Evolutionary conservation across 1,140 invertebrate species (phyloP), one percentile per base, ranked within the genome.

Genomic region (Dreissena polymorpha): DNA sequence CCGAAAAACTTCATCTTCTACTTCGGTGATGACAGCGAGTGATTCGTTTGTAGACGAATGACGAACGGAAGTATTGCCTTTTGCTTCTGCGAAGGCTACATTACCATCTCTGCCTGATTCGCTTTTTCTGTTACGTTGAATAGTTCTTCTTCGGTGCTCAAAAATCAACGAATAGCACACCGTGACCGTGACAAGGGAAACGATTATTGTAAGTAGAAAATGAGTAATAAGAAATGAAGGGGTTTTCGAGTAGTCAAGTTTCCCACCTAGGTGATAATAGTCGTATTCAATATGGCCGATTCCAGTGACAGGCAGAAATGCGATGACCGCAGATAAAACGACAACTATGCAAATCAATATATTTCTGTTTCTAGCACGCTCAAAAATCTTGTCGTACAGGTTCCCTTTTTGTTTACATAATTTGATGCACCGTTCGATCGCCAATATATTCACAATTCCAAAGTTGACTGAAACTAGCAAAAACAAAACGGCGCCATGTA

Each of bases 131-230:
- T 71, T 49, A 13, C 29, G 57, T 14, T 63, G 12, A 23, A 81
- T 8, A 23, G 53, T 53, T 18, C 72, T 72, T n/a, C 55, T 29
- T 29, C 78, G 68, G 10, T 16, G 21, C 13, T 72, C 23, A 60
- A 81, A 81, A n/a, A 81, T 81, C 10, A 81, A 25, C 0, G 68
- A 71, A 63, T 81, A 81, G 23, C 27, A 51, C 0, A 81, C 78
- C 12, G 14, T n/a, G 8, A 72, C 23, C 6, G 27, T n/a, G 7
- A 81, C 39, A 1, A 25, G 25, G 49, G 78, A 64, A 16, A 70
- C 10, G 14, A 72, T 60, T 2, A 81, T 39, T 3, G 78, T 64
- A 14, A 81, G 67, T 10, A 81, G 25, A 25, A 81, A 81, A 65
- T 81, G 68, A 10, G 71, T 29, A 18, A 81, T 81, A 3, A 81